Conservation (phyloP, 2,888 invertebrate genomes). For the Caenorhabditis sulstoni region DNA sequence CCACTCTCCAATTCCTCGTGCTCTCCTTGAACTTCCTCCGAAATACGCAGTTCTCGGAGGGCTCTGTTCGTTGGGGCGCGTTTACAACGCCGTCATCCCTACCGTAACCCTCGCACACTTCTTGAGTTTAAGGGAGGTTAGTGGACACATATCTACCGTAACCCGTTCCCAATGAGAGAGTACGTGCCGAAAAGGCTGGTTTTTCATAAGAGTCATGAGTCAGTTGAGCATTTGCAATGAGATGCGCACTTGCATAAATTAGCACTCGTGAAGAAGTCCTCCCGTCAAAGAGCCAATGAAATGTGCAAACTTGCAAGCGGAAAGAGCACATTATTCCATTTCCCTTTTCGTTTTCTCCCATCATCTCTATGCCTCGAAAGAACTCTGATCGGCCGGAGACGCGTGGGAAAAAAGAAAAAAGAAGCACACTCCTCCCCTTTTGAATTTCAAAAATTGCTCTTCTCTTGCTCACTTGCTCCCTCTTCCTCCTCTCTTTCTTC, state of each 20-base stretch:
- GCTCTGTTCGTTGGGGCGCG: too few relatives aligned
- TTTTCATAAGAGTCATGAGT: not conserved
- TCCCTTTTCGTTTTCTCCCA: not conserved
- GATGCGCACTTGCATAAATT: not conserved
- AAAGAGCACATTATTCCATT: too few relatives aligned
- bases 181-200: not conserved
- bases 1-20: too few relatives aligned
- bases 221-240: not conserved
- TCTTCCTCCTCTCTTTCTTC: not conserved
- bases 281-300: too few relatives aligned
- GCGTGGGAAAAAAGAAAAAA: too few relatives aligned
- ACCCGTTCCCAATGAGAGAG: not conserved
- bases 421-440: constrained; percentile 2
- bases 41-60: too few relatives aligned
- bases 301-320: too few relatives aligned
- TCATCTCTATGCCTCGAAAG: not conserved
- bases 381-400: not conserved
- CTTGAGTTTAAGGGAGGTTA: too few relatives aligned
- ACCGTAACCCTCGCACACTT: too few relatives aligned
- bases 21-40: too few relatives aligned
- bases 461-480: not conserved
- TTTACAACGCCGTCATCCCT: too few relatives aligned
- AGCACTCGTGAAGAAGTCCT: not conserved
- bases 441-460: constrained; percentile 2
- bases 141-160: too few relatives aligned